Percentiles rank a stretch among this genome's conserved stretches.
Evolutionary conservation across 2,113 vertebrate species (phyloP).

Genomic region (Rissa tridactyla): DNA sequence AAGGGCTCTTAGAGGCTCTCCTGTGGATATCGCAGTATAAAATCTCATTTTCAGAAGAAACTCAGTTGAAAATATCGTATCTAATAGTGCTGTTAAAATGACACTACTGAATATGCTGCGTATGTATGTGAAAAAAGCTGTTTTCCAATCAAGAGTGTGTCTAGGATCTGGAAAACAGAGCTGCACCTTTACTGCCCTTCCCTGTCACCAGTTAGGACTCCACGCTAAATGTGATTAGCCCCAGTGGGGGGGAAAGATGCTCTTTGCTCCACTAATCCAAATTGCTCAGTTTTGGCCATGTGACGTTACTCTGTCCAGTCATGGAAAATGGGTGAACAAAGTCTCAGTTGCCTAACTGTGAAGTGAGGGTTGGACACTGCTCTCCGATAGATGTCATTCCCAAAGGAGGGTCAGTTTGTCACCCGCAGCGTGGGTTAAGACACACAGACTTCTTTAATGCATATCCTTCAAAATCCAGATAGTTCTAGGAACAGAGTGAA

Average conservation of each 20-base stretch:
- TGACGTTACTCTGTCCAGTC: not conserved
- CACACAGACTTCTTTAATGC: not conserved
- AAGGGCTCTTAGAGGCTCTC: not conserved
- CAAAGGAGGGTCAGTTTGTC: not conserved
- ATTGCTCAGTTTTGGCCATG: rapidly evolving
- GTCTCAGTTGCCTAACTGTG: not conserved
- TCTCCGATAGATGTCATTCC: not conserved
- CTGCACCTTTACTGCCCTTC: not conserved
- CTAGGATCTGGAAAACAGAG: constrained; percentile 12
- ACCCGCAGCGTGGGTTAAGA: rapidly evolving
- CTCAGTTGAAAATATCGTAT: not conserved
- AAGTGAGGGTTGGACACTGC: not conserved
- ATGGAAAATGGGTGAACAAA: rapidly evolving
- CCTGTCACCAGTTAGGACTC: not conserved
- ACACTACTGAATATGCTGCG: not conserved
- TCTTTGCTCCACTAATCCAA: not conserved
- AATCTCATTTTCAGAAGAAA: constrained; percentile 10
- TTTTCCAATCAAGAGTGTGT: not conserved
- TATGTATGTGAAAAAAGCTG: not conserved
- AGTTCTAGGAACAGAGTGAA: not conserved
- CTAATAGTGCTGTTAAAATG: not conserved
- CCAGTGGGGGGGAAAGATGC: not conserved
- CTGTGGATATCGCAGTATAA: not conserved
- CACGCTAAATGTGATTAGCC: not conserved
- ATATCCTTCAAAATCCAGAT: not conserved